A percentile compares a stretch with the other conserved stretches of the same genome.
Evolutionary conservation across 2,113 vertebrate species (phyloP).

Genomic region (Atrichornis clamosus): DNA sequence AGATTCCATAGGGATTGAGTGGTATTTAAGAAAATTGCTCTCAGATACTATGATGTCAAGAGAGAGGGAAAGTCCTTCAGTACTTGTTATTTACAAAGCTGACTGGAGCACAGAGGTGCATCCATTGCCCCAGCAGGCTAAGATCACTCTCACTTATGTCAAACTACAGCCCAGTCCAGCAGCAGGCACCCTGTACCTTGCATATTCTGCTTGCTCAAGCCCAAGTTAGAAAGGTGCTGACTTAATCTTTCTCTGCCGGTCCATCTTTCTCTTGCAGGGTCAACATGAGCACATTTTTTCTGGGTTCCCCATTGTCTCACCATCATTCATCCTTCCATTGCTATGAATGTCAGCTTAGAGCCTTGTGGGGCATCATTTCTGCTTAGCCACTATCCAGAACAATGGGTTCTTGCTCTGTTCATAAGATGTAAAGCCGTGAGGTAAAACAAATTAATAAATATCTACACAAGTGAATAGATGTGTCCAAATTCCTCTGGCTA

Average conservation of each 20-base stretch:
- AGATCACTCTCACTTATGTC: not conserved
- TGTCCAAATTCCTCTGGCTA: not conserved
- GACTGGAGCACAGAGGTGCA: not conserved
- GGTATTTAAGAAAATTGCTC: not conserved
- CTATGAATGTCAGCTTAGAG: not conserved
- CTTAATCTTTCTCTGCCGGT: not conserved
- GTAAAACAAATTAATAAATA: not conserved
- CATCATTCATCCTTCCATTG: not conserved
- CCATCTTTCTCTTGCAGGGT: not conserved
- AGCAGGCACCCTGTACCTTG: not conserved
- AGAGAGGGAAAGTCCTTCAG: not conserved
- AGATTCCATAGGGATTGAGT: not conserved
- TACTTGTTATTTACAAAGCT: not conserved
- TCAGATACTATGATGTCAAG: not conserved
- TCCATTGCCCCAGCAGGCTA: not conserved
- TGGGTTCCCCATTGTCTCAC: not conserved
- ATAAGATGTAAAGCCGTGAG: not conserved
- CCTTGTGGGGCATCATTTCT: rapidly evolving
- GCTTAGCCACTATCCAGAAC: not conserved
- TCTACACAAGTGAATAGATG: not conserved
- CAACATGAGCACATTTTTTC: not conserved
- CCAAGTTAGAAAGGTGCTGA: not conserved
- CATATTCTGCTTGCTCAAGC: not conserved
- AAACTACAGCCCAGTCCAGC: not conserved
- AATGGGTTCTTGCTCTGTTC: not conserved